Percentiles rank a stretch among this genome's conserved stretches.
Evolutionary conservation across 2,888 invertebrate species (phyloP).

Genomic region (Ptychoptera albimana): DNA sequence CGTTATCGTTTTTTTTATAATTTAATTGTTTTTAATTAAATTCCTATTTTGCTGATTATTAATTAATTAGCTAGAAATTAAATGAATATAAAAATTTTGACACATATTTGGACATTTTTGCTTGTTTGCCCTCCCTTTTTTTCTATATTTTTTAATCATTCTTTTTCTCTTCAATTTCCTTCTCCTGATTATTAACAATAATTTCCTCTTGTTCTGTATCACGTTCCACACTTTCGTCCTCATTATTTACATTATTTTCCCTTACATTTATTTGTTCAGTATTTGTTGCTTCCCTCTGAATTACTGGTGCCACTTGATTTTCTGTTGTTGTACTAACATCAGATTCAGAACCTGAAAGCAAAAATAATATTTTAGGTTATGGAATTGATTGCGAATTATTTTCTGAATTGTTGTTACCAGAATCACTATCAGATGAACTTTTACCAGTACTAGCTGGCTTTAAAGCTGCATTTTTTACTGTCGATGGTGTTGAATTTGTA

Average conservation of each 20-base stretch:
- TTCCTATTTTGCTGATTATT: no score
- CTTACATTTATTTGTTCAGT: not conserved
- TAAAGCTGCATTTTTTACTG: not conserved
- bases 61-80: no score
- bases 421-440: no score
- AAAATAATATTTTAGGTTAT: no score
- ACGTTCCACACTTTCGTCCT: not conserved
- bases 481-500: not conserved
- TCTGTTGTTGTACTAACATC: not conserved
- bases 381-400: no score
- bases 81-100: no score
- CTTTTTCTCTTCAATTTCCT: not conserved
- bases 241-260: not conserved
- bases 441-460: not conserved
- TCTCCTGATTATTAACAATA: not conserved
- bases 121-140: no score
- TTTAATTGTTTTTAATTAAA: no score
- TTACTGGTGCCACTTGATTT: not conserved
- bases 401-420: no score
- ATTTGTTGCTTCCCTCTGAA: not conserved
- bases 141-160: conserved; percentile 1
- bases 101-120: no score
- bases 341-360: not conserved
- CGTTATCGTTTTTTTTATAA: no score
- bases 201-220: not conserved